phyloP scores from a whole-genome alignment of 2,113 vertebrate species.

The Barnardius zonarius region DNA sequence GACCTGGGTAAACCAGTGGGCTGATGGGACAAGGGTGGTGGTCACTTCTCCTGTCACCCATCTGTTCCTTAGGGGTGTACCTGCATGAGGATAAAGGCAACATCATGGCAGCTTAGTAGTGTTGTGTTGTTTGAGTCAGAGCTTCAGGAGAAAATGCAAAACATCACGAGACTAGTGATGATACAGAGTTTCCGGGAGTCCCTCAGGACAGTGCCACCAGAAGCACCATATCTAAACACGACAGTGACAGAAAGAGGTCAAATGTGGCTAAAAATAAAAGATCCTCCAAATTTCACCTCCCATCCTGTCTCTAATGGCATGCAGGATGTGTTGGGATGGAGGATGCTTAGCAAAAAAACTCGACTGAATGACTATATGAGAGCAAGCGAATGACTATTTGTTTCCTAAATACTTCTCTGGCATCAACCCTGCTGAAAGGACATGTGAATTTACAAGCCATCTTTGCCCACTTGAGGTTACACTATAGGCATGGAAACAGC shows the following conservation, averaged over 20 bases:
- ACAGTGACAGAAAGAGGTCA: neutral
- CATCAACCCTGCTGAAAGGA: neutral
- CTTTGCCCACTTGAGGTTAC: neutral
- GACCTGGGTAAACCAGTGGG: neutral
- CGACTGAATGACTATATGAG: neutral
- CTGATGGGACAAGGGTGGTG: neutral
- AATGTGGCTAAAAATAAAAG: neutral
- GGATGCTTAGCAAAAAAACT: neutral
- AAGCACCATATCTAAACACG: neutral
- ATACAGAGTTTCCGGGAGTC: neutral
- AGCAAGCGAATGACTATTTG: neutral
- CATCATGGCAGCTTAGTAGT: fast-evolving
- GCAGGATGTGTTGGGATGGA: neutral
- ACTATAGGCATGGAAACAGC: neutral
- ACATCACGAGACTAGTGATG: neutral
- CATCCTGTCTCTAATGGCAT: neutral
- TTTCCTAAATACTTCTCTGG: slow-evolving; percentile 28
- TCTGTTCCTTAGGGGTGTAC: neutral
- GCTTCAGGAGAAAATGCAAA: neutral
- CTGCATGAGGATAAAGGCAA: neutral
- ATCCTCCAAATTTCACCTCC: neutral
- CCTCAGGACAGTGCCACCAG: neutral
- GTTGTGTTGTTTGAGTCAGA: neutral
- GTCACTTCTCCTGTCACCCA: neutral
- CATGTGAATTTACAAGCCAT: neutral